These are phyloP conservation scores for Apostichopus japonicus DNA, from an alignment of 35 echinoderm and acorn worm genomes.

Conservation along the genomic window DNA sequence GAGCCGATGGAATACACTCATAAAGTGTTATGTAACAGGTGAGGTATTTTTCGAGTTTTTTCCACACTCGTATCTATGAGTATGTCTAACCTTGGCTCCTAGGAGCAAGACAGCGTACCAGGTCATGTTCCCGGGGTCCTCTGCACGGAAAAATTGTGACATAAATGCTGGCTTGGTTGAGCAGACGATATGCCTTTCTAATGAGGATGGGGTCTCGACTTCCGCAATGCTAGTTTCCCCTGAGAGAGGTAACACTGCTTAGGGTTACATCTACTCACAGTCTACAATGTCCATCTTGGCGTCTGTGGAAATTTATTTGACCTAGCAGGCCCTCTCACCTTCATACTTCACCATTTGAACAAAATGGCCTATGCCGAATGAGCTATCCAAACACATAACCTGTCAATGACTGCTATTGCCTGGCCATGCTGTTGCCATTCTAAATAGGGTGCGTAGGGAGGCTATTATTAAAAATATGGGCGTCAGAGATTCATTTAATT, in stretches of 20 bases:
- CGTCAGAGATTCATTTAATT: background rate
- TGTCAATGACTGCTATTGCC: too few species aligned
- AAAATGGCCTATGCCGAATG: background rate
- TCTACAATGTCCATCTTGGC: too few species aligned
- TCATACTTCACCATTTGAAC: constrained; percentile 25
- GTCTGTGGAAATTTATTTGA: background rate
- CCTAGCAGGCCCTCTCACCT: constrained; percentile 7
- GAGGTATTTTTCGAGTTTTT: too few species aligned
- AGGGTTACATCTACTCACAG: too few species aligned
- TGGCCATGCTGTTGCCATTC: too few species aligned
- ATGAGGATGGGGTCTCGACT: too few species aligned
- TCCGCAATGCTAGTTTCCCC: too few species aligned
- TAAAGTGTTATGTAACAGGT: too few species aligned
- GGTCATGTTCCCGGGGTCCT: background rate
- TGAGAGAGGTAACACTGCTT: too few species aligned
- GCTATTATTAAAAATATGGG: constrained; percentile 1
- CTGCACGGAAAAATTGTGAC: background rate
- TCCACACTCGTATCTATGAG: background rate
- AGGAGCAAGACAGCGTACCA: background rate
- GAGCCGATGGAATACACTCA: too few species aligned
- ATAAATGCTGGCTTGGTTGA: constrained; percentile 17
- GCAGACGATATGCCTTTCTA: background rate
- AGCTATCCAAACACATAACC: too few species aligned
- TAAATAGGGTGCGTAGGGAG: constrained; percentile 9
- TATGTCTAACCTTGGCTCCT: background rate